phyloP scores from a whole-genome alignment of 2,888 invertebrate species.

The Dermolepida albohirtum region DNA sequence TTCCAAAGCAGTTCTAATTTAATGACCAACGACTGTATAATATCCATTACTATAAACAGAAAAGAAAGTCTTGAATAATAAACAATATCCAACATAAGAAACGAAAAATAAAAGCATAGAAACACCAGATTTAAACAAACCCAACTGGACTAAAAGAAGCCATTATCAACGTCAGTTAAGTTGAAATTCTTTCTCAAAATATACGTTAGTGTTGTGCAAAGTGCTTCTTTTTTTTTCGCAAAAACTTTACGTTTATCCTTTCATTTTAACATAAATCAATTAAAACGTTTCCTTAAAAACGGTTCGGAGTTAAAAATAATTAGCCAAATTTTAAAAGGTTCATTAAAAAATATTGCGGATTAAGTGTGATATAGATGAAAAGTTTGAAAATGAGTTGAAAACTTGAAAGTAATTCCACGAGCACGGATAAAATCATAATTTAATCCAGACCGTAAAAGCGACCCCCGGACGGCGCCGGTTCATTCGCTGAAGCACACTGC shows the following conservation, averaged over 20 bases:
- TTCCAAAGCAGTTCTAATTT: too few relatives aligned
- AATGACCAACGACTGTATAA: too few relatives aligned
- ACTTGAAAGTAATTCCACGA: conserved; percentile 46
- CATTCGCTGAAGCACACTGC: conserved; percentile 12
- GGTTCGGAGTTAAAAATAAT: conserved; percentile 46
- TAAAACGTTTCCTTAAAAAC: conserved; percentile 43
- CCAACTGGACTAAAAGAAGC: background rate
- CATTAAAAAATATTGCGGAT: conserved; percentile 51
- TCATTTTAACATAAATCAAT: conserved; percentile 41
- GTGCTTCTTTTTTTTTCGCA: background rate
- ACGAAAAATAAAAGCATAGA: too few relatives aligned
- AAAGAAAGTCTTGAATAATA: too few relatives aligned
- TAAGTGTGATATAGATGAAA: conserved; percentile 50
- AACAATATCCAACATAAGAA: too few relatives aligned
- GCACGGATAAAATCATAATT: conserved; percentile 50
- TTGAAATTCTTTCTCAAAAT: conserved; percentile 19
- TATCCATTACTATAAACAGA: too few relatives aligned
- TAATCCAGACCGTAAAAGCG: conserved; percentile 43
- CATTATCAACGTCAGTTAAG: background rate
- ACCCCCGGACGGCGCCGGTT: conserved; percentile 7
- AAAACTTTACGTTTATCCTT: conserved; percentile 33
- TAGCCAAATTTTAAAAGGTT: conserved; percentile 51
- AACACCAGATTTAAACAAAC: too few relatives aligned
- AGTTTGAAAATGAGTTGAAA: conserved; percentile 50
- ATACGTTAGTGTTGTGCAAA: background rate